Conservation (phyloP, 2,113 vertebrate species). For the Poeciliopsis prolifica region DNA sequence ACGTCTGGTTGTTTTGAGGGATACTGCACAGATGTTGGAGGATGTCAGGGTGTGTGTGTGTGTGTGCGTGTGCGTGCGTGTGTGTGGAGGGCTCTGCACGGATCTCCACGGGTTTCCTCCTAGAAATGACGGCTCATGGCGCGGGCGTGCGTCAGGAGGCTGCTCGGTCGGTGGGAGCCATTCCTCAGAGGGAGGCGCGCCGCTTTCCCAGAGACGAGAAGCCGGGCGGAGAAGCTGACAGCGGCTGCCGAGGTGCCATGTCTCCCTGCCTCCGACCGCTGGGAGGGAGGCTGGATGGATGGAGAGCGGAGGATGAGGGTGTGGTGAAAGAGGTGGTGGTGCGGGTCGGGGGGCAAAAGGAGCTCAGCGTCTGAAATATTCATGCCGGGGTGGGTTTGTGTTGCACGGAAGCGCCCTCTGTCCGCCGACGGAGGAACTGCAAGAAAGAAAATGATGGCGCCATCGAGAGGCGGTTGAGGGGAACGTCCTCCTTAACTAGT, state of each 20-base stretch:
- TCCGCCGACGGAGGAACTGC: constrained; percentile 6
- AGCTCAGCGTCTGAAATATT: constrained; percentile 44
- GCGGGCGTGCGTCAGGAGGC: constrained; percentile 32
- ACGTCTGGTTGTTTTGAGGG: background rate
- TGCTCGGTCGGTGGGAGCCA: constrained; percentile 53
- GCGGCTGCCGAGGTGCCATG: constrained; percentile 71
- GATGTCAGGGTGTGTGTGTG: constrained; percentile 46
- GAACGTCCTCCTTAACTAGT: too few relatives aligned
- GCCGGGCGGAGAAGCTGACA: constrained; percentile 54
- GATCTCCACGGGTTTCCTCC: constrained; percentile 38
- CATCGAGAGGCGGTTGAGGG: too few relatives aligned
- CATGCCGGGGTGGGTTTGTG: constrained; percentile 22
- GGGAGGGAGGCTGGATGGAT: constrained; percentile 60
- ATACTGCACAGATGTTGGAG: constrained; percentile 67
- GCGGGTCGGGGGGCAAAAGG: background rate
- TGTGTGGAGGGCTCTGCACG: constrained; percentile 23
- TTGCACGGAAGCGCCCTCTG: constrained; percentile 59
- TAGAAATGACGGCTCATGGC: constrained; percentile 1
- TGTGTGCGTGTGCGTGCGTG: constrained; percentile 29
- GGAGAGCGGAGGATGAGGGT: constrained; percentile 2
- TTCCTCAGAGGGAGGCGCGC: constrained; percentile 55
- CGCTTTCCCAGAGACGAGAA: constrained; percentile 47
- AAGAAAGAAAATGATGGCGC: background rate
- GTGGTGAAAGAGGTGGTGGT: too few relatives aligned
- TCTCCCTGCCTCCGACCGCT: constrained; percentile 67